Evolutionary conservation across 1,140 invertebrate species (phyloP).

Genomic region (Cyclina sinensis): DNA sequence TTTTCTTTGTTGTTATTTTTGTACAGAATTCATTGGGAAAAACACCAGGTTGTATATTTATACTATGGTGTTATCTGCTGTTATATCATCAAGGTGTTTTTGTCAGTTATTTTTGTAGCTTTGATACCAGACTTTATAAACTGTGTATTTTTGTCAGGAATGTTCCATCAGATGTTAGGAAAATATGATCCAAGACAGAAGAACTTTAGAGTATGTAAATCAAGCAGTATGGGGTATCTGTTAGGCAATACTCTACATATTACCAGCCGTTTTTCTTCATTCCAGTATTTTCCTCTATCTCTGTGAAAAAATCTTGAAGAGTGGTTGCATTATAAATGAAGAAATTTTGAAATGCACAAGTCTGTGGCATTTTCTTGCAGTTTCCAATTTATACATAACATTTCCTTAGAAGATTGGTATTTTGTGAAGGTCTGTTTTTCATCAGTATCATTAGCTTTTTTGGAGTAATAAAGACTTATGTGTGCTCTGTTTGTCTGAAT

Average conservation of each 20-base stretch:
- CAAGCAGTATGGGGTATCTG: conserved; percentile 4
- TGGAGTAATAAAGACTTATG: background rate
- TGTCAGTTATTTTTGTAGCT: conserved; percentile 11
- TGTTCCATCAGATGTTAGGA: background rate
- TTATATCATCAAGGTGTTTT: conserved; percentile 11
- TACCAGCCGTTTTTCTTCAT: conserved; percentile 10
- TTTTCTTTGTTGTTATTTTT: background rate
- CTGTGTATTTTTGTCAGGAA: conserved; percentile 23
- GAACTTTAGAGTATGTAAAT: conserved; percentile 9
- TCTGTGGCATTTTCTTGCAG: background rate
- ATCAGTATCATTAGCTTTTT: background rate
- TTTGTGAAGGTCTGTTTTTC: conserved; percentile 23
- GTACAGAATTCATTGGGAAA: background rate
- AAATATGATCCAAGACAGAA: background rate
- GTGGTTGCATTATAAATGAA: background rate
- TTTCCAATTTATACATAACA: background rate
- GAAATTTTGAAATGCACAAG: background rate
- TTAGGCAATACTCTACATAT: conserved; percentile 2
- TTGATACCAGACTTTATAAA: background rate
- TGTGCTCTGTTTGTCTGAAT: too few species aligned
- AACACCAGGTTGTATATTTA: background rate
- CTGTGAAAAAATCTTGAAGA: background rate
- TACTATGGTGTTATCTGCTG: background rate
- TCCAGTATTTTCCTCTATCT: background rate
- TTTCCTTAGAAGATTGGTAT: conserved; percentile 13